Evolutionary conservation across 2,113 vertebrate genomes (phyloP).

Genomic region (Pachypanchax playfairii): DNA sequence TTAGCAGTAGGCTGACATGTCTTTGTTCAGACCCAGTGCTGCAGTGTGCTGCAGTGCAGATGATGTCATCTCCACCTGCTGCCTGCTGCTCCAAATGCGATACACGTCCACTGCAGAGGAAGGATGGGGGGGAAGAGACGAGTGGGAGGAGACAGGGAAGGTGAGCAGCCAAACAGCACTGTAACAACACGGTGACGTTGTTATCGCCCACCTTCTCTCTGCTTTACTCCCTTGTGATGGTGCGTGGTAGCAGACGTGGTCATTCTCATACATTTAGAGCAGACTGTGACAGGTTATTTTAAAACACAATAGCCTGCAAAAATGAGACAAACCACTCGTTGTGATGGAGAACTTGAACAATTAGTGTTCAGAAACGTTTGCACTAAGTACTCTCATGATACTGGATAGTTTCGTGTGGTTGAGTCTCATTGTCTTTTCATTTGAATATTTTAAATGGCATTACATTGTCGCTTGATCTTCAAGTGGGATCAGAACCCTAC

Average conservation of each 20-base stretch:
- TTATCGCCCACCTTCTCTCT: constrained; percentile 48
- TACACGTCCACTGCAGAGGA: constrained; percentile 82
- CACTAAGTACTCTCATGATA: not conserved
- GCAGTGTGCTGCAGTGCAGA: constrained; percentile 91
- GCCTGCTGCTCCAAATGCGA: constrained; percentile 83
- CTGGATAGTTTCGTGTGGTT: not conserved
- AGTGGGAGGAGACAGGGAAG: constrained; percentile 65
- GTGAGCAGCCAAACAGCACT: constrained; percentile 71
- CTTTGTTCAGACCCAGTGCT: constrained; percentile 86
- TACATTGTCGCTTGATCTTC: not conserved
- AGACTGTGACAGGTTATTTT: constrained; percentile 40
- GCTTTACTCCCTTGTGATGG: constrained; percentile 72
- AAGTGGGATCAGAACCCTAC: constrained; percentile 6
- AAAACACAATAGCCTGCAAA: constrained; percentile 26
- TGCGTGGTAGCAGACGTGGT: constrained; percentile 60
- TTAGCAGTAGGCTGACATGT: constrained; percentile 78
- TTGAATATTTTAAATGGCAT: not conserved
- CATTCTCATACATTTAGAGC: constrained; percentile 49
- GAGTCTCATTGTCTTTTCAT: not conserved
- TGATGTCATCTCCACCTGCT: constrained; percentile 83
- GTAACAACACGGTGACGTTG: constrained; percentile 64
- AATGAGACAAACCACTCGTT: not conserved
- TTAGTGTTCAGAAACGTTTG: not conserved
- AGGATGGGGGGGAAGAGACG: constrained; percentile 70
- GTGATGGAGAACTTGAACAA: constrained; percentile 8